A percentile compares a stretch with the other conserved stretches of the same genome.
Evolutionary conservation across 2,888 invertebrate genomes (phyloP).

Genomic region (Stenchaetothrips biformis): DNA sequence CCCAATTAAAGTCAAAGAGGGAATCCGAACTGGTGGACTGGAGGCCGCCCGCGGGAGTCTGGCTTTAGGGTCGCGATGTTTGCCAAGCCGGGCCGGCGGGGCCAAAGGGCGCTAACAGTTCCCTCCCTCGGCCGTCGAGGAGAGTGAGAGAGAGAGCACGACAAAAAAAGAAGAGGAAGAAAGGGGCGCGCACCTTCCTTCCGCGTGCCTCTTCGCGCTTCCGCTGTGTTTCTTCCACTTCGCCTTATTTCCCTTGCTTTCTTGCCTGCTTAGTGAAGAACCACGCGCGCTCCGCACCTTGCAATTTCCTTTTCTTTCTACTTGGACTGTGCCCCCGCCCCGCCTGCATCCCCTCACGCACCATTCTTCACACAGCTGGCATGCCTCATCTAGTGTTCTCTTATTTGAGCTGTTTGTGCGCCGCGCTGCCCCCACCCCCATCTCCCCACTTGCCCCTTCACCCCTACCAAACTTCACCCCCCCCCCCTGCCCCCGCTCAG

Average conservation of each 20-base stretch:
- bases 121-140: too few relatives aligned
- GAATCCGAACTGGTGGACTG: too few relatives aligned
- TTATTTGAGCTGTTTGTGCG: background rate
- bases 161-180: background rate
- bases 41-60: too few relatives aligned
- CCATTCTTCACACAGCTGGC: too few relatives aligned
- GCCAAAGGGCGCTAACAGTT: too few relatives aligned
- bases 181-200: background rate
- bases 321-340: background rate
- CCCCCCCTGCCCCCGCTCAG: background rate
- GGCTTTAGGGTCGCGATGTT: too few relatives aligned
- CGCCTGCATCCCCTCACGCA: too few relatives aligned
- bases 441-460: background rate
- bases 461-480: background rate
- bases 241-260: background rate
- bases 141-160: too few relatives aligned
- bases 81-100: too few relatives aligned
- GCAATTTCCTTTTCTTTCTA: background rate
- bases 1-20: too few relatives aligned
- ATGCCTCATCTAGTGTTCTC: background rate
- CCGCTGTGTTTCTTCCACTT: background rate
- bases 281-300: background rate
- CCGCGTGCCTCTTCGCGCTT: slow-evolving; percentile 9
- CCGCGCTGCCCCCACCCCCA: too few relatives aligned
- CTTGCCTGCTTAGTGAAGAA: slow-evolving; percentile 6